A percentile compares a stretch with the other conserved stretches of the same genome.
phyloP scores from a whole-genome alignment of 1,140 invertebrate genomes.

The Babylonia areolata region DNA sequence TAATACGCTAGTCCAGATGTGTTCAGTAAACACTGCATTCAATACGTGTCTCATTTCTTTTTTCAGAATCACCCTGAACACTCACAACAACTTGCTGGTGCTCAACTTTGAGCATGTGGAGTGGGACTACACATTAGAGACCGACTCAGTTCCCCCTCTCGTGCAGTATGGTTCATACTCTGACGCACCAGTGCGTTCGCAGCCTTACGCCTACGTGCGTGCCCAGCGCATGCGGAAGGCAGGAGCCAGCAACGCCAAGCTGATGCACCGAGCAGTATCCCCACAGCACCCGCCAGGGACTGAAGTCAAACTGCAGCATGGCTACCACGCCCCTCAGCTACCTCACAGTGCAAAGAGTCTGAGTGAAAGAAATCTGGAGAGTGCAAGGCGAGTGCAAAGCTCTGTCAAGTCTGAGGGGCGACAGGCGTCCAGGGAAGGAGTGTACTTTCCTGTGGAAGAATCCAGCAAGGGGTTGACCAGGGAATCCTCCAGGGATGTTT shows the following conservation, averaged over 20 bases:
- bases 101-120: slow-evolving; percentile 74
- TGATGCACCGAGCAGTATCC: slow-evolving; percentile 53
- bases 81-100: slow-evolving; percentile 71
- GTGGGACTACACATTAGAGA: slow-evolving; percentile 73
- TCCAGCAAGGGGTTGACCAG: background rate
- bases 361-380: slow-evolving; percentile 60
- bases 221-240: slow-evolving; percentile 72
- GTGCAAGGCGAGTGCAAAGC: slow-evolving; percentile 66
- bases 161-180: slow-evolving; percentile 70
- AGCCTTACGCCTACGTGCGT: slow-evolving; percentile 72
- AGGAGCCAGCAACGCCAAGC: slow-evolving; percentile 69
- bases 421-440: slow-evolving; percentile 15
- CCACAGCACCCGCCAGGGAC: background rate
- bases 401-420: slow-evolving; percentile 46
- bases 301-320: slow-evolving; percentile 49
- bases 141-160: slow-evolving; percentile 70
- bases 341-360: slow-evolving; percentile 70
- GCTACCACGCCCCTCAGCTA: slow-evolving; percentile 60
- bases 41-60: slow-evolving; percentile 12
- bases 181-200: slow-evolving; percentile 66
- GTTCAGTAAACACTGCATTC: background rate
- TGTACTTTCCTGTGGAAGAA: background rate
- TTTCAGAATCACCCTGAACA: slow-evolving; percentile 74
- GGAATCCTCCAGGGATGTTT: slow-evolving; percentile 15
- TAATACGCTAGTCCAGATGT: too few species aligned